Base-by-base conservation (phyloP, 2,888 invertebrate genomes). In the Caenorhabditis sp. region DNA sequence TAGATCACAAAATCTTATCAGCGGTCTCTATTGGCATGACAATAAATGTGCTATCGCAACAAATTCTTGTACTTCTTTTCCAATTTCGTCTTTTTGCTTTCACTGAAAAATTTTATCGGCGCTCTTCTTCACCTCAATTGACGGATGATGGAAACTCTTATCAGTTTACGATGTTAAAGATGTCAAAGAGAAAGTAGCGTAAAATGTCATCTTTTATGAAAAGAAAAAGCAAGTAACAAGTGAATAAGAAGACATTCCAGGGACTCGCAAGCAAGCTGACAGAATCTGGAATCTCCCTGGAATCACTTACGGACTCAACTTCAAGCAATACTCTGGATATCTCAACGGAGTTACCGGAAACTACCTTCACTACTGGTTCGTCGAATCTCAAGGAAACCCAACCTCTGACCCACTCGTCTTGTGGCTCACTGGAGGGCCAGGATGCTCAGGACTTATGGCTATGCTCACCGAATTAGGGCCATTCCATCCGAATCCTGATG, bases 261-360 rank as follows among this genome's bases (percentile, higher is more conserved):
- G 83, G 64, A 87, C 87, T 22, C 74, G 89, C 14, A 88, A 88
- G 54, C 87, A 88, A 72, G 86, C 87, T n/a, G 89, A 89, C 63
- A 80, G 87, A 19, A 69, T 89, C 35, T 88, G 84, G 82, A 81
- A 72, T 44, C 81, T 89, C 19, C 89, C 89, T 19, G 90, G 90
- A 44, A 58, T 90, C n/a, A 89, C 89, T 8, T 90, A 88, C 68
- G 81, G 86, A 54, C 73, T 86, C 16, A 88, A 86, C 61, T 93
- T 93, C 91, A 92, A 92, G 79, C 93, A 93, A 58, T 93, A 93
- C 85, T 93, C 93, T 6, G 93, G 93, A 16, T 93, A 88, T 58
- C 80, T 90, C 58, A 85, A 84, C 59, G 88, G 86, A 41, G 83
- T 89, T 14, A 74, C 86, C 12, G 87, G 87, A 24, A 92, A 92